Evolutionary conservation across 1,140 invertebrate genomes (phyloP), one percentile per base, ranked within the genome.

Genomic region (Himalopsyche phryganea): DNA sequence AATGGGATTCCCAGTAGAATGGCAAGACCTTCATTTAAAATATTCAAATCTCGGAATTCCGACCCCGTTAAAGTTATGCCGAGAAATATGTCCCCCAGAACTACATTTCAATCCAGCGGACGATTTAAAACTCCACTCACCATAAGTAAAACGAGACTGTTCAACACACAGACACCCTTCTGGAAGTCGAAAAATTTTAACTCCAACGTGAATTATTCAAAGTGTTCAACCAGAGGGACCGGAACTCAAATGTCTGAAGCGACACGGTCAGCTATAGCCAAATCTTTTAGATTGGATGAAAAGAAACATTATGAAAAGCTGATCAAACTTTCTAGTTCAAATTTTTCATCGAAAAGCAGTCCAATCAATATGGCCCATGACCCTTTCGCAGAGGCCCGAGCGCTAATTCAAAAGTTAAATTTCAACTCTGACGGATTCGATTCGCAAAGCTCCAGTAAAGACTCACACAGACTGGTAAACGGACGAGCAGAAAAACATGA

Each of bases 281-380:
- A 74, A 68, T 68, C 74, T 48, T 76, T 76, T 53, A 74, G 76
- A 65, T 67, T 78, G 61, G 72, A 76, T 60, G 74, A 76, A 57
- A 78, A 77, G 47, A 73, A 65, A 66, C 70, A 68, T 61, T 77
- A 75, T 50, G 70, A 70, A 51, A 73, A 77, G 63, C 60, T 78
- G 36, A 78, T 77, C 20, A 71, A 71, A 65, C 62, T 64, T 68
- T 17, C 62, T 71, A 42, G 67, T 71, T 65, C 68, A 69, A 63
- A 66, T 73, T 42, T 58, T 64, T 69, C 45, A 46, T 70, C 38
- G 68, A 73, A 63, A 75, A 53, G 36, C 14, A 32, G 6, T 9
- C 41, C 11, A 40, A 44, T 32, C 55, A 54, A 50, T 18, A 28
- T 19, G 7, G 11, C 44, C 1, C 15, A n/a, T 6, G n/a, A 48